Evolutionary conservation across 2,113 vertebrate species (phyloP).

Genomic region (Spea multiplicata): DNA sequence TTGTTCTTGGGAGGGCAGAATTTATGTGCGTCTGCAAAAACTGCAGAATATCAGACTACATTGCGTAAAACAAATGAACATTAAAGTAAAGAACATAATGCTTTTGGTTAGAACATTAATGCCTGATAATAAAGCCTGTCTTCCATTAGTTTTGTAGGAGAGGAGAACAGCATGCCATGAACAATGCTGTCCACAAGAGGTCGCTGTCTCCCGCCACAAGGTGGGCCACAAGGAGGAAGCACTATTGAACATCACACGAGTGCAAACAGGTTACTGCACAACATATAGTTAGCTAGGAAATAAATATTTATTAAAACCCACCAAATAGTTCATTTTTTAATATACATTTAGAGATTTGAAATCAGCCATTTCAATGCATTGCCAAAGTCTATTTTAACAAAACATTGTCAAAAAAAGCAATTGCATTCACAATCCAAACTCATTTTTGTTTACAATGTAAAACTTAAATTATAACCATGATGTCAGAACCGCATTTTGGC

Average conservation of each 20-base stretch:
- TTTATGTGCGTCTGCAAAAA: no score
- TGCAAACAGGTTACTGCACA: conserved; percentile 8
- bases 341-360: conserved; percentile 1
- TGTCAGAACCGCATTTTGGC: conserved; percentile 22
- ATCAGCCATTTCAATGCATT: conserved; percentile 11
- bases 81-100: no score
- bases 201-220: neutral
- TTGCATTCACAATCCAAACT: neutral
- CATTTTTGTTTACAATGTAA: neutral
- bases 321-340: neutral
- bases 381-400: neutral
- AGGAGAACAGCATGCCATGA: no score
- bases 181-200: no score
- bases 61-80: no score
- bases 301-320: conserved; percentile 10
- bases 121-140: no score
- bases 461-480: neutral
- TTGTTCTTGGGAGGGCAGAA: no score
- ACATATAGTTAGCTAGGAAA: conserved; percentile 1
- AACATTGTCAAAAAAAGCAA: neutral
- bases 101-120: no score
- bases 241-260: neutral
- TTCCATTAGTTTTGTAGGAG: no score
- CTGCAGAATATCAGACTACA: no score
- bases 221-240: neutral